Base-by-base conservation (phyloP, 2,113 vertebrate species). In the Bufo gargarizans region DNA sequence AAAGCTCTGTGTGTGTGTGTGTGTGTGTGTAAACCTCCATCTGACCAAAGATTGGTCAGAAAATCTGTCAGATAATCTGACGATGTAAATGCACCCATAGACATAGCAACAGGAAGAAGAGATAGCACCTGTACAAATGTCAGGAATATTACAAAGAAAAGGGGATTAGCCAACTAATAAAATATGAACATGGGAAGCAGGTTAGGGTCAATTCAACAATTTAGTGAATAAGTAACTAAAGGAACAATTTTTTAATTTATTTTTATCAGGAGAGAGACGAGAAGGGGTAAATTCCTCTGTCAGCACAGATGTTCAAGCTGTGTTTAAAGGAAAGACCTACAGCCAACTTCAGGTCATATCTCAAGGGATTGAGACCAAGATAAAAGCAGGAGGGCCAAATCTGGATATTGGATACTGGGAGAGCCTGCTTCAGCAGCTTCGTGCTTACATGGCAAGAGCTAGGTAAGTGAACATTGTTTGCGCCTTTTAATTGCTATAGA, bases 341-440 rank as follows among this genome's bases (percentile, higher is more conserved):
- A 97, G 95, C 92, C 98, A 99, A 94, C 93, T 99, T 89, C 98
- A 98, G 74, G 97, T 96, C 2, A 94, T 99, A 86, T 97, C 97
- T 93, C 95, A 97, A 84, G 98, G 97, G 91, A 99, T 99, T 0
- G 98, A 99, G 94, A 91, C 93, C 79, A 99, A 98, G 94, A 99
- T 99, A 89, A 95, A 92, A 0, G 96, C 96, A 0, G 98, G 98
- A 0, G 98, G 98, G 33, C 97, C 98, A 91, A 99, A 98, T 90
- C 95, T 99, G 1, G 98, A 99, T 89, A 97, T 99, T 0, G 98
- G 98, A 2, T 99, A 99, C 94, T 99, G 98, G 98, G 98, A 99
- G 92, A 98, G 97, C 89, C 93, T 99, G 20, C 92, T 99, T 90
- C 98, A 99, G 93, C 98, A 99, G 92, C 96, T 99, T 59, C 95